Base-by-base conservation (phyloP, 2,888 invertebrate genomes). In the Pristionchus entomophagus region DNA sequence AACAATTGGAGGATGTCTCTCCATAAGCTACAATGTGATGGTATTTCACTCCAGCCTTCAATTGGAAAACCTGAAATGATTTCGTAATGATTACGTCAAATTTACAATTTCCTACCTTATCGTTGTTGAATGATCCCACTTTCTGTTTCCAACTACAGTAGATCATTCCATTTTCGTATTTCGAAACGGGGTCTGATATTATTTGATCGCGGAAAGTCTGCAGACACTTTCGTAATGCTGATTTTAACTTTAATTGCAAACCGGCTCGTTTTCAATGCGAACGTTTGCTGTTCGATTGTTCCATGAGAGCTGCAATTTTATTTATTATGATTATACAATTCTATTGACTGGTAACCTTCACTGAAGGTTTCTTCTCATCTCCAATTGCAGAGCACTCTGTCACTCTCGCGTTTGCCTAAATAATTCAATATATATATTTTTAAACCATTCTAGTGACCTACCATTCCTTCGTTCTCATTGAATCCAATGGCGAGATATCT, bases 401-500 rank as follows among this genome's bases (percentile, higher is more conserved):
- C 3, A 90, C 90, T 29, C 51, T 2, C 2, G 78, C 49, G 29
- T 80, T 51, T 8, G 41, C 5, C 78, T 80, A 32, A 51, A 80
- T 32, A n/a, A 73, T 12, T 45, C 35, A 26, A 69, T 32, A 38
- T 38, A 12, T 69, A 5, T 2, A 22, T 38, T 22, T 35, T 69
- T 19, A 35, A 12, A 35, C 22, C 22, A 26, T n/a, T n/a, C n/a
- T n/a, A n/a, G n/a, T n/a, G n/a, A n/a, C 73, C 26, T 17, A 78
- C 78, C 78, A 78, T 78, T 32, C 0, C 89, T 35, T 45, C 38
- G 35, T 77, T 91, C 91, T 89, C 89, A 2, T 91, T 91, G 81
- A 91, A 91, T 12, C 91, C 91, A 41, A 91, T 86, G 5, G 90
- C 90, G 41, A 91, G 86, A 80, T 91, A 91, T 32, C 65, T 84